phyloP scores from a whole-genome alignment of 2,888 invertebrate genomes.

The Callyntrura sp. region DNA sequence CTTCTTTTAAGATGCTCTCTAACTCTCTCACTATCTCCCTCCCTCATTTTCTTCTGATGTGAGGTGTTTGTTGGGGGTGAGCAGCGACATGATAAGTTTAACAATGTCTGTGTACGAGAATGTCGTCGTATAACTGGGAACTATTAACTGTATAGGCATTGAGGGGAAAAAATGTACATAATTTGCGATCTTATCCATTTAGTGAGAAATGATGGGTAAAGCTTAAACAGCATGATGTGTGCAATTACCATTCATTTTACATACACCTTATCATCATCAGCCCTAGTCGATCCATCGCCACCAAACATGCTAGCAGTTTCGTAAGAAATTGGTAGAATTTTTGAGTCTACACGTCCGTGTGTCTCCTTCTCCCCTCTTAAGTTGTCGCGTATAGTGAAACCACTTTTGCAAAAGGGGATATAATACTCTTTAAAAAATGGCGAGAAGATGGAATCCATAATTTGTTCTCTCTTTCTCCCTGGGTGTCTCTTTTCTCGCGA shows the following conservation, averaged over 20 bases:
- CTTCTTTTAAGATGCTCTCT: neutral
- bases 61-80: neutral
- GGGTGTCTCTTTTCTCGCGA: neutral
- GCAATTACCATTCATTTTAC: slow-evolving; percentile 40
- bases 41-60: neutral
- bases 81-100: neutral
- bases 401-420: slow-evolving; percentile 33
- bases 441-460: slow-evolving; percentile 34
- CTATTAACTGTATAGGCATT: neutral
- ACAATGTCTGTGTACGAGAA: neutral
- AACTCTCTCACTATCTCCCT: neutral
- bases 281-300: neutral
- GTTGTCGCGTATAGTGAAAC: slow-evolving; percentile 2
- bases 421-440: neutral
- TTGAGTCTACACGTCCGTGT: neutral
- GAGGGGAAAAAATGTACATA: too few species aligned
- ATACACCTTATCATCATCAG: slow-evolving; percentile 34
- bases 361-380: neutral
- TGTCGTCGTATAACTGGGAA: neutral
- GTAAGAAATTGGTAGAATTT: too few species aligned
- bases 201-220: slow-evolving; percentile 1
- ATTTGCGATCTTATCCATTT: slow-evolving; percentile 29
- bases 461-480: slow-evolving; percentile 21
- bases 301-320: too few species aligned
- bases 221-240: slow-evolving; percentile 21